These are phyloP conservation scores for Listrodromus nycthemerus DNA, from an alignment of 2,888 invertebrate species.

Conservation along the genomic window DNA sequence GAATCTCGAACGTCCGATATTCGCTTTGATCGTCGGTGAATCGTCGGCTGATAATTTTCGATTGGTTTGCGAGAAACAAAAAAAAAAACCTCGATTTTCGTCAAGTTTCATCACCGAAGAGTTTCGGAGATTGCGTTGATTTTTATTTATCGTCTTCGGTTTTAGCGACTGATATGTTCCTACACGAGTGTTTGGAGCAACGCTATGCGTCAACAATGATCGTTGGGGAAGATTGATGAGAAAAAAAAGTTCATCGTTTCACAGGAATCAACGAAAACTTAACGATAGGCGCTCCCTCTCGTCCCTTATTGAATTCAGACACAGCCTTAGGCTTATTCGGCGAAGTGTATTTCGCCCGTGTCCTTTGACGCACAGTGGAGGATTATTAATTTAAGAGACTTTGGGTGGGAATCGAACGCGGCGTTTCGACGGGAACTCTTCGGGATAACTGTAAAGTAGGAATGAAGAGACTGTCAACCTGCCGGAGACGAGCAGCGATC, in stretches of 20 bases:
- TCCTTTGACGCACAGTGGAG: background rate
- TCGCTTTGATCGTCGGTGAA: too few species aligned
- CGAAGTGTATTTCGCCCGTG: background rate
- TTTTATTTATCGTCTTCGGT: too few species aligned
- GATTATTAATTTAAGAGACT: background rate
- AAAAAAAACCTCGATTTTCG: too few species aligned
- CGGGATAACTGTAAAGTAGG: conserved; percentile 46
- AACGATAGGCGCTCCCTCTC: background rate
- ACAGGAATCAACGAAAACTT: background rate
- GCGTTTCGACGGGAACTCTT: conserved; percentile 14
- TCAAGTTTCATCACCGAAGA: too few species aligned
- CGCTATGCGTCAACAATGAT: too few species aligned
- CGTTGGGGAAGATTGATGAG: too few species aligned
- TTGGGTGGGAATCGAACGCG: conserved; percentile 14
- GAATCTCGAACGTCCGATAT: background rate
- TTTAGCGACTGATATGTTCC: too few species aligned
- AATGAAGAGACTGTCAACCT: conserved; percentile 63
- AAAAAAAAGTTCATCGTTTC: too few species aligned
- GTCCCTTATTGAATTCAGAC: background rate
- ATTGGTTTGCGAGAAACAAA: too few species aligned
- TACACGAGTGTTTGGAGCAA: too few species aligned
- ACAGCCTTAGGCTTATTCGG: background rate
- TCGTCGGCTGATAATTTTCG: too few species aligned
- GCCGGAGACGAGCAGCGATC: conserved; percentile 66
- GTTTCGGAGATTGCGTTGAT: too few species aligned